Base-by-base conservation (phyloP, 2,888 invertebrate genomes). In the Argyresthia albistria region DNA sequence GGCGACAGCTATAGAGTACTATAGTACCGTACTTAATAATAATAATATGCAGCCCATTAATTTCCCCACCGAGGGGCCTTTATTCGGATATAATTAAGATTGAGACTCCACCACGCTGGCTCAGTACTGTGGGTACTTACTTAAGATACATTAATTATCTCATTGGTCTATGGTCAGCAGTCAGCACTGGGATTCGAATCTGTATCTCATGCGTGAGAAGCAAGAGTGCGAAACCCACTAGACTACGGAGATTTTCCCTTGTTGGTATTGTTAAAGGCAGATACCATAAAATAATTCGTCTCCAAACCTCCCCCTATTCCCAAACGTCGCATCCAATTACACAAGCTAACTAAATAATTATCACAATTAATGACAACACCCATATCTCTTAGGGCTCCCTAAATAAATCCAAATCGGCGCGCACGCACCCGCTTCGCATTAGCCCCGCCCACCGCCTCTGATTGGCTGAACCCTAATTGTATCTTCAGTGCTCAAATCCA, bases 401-500 rank as follows among this genome's bases (percentile, higher is more conserved):
- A 76, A 81, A 84, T 86, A 84, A 80, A 78, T 77, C 70, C 73
- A 64, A 69, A 60, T 54, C 50, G 57, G 66, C 76, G 74, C 74
- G 51, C 56, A 73, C 75, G 79, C 74, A 70, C 65, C 62, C 62
- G 60, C 55, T 58, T 54, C 53, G 51, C 51, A 52, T 51, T 57
- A 25, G 64, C 58, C 76, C 75, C 86, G 82, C 86, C 68, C 67
- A 69, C 57, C 35, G 50, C 58, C 62, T 64, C 72, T 62, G 66
- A 87, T 87, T 87, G 86, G 86, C 70, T 69, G 66, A 70, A 61
- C 66, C 73, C 81, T 84, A 86, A 87, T 86, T 86, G 84, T 83
- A 84, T 73, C 73, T 72, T 66, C 70, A 25, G 25, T 25, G 25
- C 25, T 25, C 25, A 25, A 25, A 25, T 25, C 25, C 25, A 65